A percentile compares a stretch with the other conserved stretches of the same genome.
These are phyloP conservation scores for Ectropis crepuscularia DNA, from an alignment of 2,888 invertebrate genomes.

Conservation along the genomic window DNA sequence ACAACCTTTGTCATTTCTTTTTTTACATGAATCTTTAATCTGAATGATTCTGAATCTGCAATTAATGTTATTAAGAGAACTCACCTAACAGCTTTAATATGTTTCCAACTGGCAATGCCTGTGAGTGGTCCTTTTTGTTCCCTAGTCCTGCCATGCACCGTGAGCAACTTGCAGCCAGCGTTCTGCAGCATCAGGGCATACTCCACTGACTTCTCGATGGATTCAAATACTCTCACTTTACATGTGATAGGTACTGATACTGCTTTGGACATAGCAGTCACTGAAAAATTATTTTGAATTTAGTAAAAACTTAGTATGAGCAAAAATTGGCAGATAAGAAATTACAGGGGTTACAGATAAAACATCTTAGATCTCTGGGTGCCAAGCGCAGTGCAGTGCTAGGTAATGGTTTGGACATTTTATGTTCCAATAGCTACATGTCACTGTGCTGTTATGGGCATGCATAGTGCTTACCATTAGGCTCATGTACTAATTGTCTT, in stretches of 20 bases:
- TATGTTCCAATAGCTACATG: too few relatives aligned
- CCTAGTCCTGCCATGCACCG: conserved; percentile 97
- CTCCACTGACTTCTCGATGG: conserved; percentile 92
- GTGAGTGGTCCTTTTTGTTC: conserved; percentile 98
- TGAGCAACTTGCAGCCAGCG: conserved; percentile 96
- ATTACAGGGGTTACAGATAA: not conserved
- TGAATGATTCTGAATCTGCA: too few relatives aligned
- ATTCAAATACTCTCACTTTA: conserved; percentile 96
- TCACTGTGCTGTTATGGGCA: too few relatives aligned
- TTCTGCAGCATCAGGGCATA: conserved; percentile 97
- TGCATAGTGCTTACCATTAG: too few relatives aligned
- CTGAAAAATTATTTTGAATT: conserved; percentile 76
- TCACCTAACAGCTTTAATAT: conserved; percentile 95
- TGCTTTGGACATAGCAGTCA: conserved; percentile 87
- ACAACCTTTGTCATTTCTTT: too few relatives aligned
- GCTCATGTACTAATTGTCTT: too few relatives aligned
- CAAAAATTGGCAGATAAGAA: not conserved
- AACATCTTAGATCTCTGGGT: not conserved
- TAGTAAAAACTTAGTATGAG: not conserved
- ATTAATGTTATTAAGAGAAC: conserved; percentile 19
- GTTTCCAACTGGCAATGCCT: conserved; percentile 97
- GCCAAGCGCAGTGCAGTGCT: too few relatives aligned
- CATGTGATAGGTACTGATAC: conserved; percentile 96
- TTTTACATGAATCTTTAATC: too few relatives aligned
- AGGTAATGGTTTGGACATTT: too few relatives aligned